A percentile compares a stretch with the other conserved stretches of the same genome.
phyloP scores from a whole-genome alignment of 2,888 invertebrate genomes.

The Leucoma salicis region DNA sequence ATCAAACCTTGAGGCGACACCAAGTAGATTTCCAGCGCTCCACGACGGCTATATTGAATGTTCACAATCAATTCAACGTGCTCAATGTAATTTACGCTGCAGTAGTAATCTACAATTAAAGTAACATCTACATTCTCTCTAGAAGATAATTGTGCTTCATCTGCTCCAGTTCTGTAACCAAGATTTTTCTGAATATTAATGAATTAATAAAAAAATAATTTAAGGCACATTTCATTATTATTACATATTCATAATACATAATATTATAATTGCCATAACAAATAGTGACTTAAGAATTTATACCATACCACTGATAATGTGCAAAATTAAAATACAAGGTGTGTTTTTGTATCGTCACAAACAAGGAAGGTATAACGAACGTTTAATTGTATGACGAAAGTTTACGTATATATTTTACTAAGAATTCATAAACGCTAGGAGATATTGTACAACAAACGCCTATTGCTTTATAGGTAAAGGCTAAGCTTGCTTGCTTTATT shows the following conservation, averaged over 20 bases:
- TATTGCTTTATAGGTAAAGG: background rate
- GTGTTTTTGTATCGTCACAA: no score
- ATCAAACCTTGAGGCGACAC: constrained; percentile 88
- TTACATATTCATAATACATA: no score
- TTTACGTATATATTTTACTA: constrained; percentile 49
- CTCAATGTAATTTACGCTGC: constrained; percentile 88
- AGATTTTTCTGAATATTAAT: no score
- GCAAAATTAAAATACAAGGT: no score
- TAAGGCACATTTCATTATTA: no score
- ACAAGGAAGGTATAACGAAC: no score
- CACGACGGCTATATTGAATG: constrained; percentile 87
- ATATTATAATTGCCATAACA: no score
- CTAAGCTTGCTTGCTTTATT: no score
- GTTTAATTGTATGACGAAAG: constrained; percentile 47
- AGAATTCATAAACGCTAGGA: constrained; percentile 35
- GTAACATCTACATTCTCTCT: constrained; percentile 44
- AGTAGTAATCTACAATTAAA: constrained; percentile 80
- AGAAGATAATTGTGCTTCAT: constrained; percentile 38
- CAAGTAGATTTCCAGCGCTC: constrained; percentile 88
- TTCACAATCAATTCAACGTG: constrained; percentile 91
- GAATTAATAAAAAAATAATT: no score
- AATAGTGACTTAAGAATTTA: no score
- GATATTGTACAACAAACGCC: background rate
- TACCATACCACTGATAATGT: no score
- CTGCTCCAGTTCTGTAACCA: constrained; percentile 19